A percentile compares a stretch with the other conserved stretches of the same genome.
Conservation (phyloP, 2,888 invertebrate species). For the Drosophila sordidapex region DNA sequence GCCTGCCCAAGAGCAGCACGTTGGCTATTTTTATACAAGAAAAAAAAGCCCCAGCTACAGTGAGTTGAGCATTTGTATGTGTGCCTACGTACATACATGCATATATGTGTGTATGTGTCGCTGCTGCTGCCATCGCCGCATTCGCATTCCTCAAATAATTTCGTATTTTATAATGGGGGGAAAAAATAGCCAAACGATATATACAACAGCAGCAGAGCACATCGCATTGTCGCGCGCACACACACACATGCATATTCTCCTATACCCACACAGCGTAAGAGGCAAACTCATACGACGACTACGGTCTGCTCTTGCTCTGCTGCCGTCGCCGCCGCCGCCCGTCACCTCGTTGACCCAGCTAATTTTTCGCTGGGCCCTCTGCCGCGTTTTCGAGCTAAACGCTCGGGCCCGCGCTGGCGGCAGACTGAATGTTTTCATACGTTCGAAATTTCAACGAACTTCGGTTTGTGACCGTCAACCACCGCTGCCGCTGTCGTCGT, state of each 20-base stretch:
- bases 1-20: conserved; percentile 25
- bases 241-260: conserved; percentile 19
- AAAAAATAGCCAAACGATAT: conserved; percentile 43
- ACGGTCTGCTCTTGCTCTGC: conserved; percentile 33
- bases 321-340: conserved; percentile 26
- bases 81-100: conserved; percentile 11
- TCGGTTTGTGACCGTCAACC: conserved; percentile 66
- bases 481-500: conserved; percentile 58
- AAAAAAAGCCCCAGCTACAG: conserved; percentile 31
- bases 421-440: conserved; percentile 77
- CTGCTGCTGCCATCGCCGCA: conserved; percentile 49
- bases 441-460: conserved; percentile 75
- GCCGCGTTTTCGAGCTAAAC: conserved; percentile 71
- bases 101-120: conserved; percentile 29
- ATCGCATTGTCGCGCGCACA: conserved; percentile 46
- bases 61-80: conserved; percentile 31
- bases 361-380: conserved; percentile 63
- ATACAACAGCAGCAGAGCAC: conserved; percentile 28
- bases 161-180: conserved; percentile 57
- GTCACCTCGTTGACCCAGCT: conserved; percentile 55
- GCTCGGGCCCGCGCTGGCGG: conserved; percentile 77
- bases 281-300: conserved; percentile 16
- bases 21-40: conserved; percentile 43
- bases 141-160: conserved; percentile 64
- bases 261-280: conserved; percentile 8